These are phyloP conservation scores for Lepeophtheirus salmonis DNA, from an alignment of 1,140 invertebrate genomes.

Conservation along the genomic window DNA sequence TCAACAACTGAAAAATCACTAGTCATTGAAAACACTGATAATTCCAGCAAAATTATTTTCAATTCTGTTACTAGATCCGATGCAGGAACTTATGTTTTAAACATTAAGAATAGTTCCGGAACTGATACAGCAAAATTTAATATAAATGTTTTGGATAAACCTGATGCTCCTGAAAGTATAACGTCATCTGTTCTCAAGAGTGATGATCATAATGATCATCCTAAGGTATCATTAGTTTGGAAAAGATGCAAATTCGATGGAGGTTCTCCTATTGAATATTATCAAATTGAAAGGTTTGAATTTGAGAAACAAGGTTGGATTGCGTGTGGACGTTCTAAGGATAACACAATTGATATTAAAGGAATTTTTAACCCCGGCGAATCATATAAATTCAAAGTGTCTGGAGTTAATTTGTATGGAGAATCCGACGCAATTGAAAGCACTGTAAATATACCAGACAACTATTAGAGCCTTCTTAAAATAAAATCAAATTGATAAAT, in stretches of 20 bases:
- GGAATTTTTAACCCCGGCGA: constrained; percentile 32
- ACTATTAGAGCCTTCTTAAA: too few relatives aligned
- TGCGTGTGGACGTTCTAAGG: background rate
- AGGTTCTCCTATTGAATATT: constrained; percentile 33
- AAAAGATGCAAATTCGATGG: constrained; percentile 75
- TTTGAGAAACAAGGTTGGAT: background rate
- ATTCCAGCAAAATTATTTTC: background rate
- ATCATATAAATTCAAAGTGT: constrained; percentile 68
- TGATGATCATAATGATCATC: background rate
- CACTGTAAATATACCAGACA: background rate
- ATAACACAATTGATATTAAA: background rate
- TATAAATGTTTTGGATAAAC: constrained; percentile 79
- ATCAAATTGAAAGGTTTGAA: constrained; percentile 24
- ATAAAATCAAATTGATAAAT: too few relatives aligned
- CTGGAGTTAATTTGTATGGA: constrained; percentile 37
- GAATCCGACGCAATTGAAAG: constrained; percentile 26
- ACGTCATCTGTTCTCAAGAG: constrained; percentile 38
- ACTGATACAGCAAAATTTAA: constrained; percentile 69
- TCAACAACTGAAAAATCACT: background rate
- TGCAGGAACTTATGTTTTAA: background rate
- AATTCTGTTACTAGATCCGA: background rate
- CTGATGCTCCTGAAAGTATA: constrained; percentile 64
- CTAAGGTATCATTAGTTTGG: constrained; percentile 59
- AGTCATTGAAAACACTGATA: background rate
- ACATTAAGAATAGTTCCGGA: constrained; percentile 38